phyloP scores from a whole-genome alignment of 2,888 invertebrate genomes.

The Hoplodrina ambigua region DNA sequence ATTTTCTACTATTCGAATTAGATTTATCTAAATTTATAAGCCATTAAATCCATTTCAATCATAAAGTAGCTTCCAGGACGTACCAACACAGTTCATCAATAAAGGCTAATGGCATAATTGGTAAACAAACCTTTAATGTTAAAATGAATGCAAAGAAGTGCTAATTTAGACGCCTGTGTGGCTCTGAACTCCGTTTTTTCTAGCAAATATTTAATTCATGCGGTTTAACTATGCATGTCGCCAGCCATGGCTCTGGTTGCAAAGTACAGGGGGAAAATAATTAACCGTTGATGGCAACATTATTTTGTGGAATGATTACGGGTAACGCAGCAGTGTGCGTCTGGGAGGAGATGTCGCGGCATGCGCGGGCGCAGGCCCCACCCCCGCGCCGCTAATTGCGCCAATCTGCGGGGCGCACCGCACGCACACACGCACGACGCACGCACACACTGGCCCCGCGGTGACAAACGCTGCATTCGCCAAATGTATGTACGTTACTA shows the following conservation, averaged over 20 bases:
- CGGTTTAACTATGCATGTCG: conserved; percentile 71
- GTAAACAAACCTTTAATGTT: conserved; percentile 53
- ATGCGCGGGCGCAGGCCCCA: conserved; percentile 86
- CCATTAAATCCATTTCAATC: conserved; percentile 6
- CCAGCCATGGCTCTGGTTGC: conserved; percentile 64
- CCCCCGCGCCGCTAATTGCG: conserved; percentile 86
- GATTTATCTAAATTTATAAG: background rate
- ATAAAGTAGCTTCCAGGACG: conserved; percentile 7
- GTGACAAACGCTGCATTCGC: conserved; percentile 76
- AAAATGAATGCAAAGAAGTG: conserved; percentile 58
- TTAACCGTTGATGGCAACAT: conserved; percentile 82
- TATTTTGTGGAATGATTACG: conserved; percentile 73
- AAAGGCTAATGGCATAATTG: conserved; percentile 42
- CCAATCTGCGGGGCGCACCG: conserved; percentile 84
- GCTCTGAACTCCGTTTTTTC: conserved; percentile 62
- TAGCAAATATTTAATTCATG: conserved; percentile 70
- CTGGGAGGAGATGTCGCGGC: conserved; percentile 86
- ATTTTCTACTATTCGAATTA: conserved; percentile 8
- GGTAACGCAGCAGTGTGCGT: conserved; percentile 67
- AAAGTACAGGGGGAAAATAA: conserved; percentile 75
- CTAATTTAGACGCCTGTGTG: conserved; percentile 58
- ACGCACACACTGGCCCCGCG: conserved; percentile 70
- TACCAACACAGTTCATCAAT: conserved; percentile 20
- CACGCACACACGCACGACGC: conserved; percentile 78
- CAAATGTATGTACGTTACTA: conserved; percentile 73